A percentile compares a stretch with the other conserved stretches of the same genome.
These are phyloP conservation scores for Saccostrea cuccullata DNA, from an alignment of 1,140 invertebrate genomes.

Conservation along the genomic window DNA sequence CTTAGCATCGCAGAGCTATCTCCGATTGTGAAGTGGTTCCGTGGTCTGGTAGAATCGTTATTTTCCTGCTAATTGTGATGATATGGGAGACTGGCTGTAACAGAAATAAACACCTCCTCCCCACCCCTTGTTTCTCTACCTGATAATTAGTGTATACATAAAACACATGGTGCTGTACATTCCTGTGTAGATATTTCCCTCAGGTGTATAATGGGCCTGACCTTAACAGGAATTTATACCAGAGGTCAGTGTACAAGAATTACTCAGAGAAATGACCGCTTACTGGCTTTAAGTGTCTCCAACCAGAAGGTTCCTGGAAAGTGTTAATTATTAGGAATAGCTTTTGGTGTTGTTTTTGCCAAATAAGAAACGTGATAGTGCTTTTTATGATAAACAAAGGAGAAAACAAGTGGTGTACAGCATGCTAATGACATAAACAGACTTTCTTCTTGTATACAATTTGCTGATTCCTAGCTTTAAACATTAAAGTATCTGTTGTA, in stretches of 20 bases:
- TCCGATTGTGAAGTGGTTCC: neutral
- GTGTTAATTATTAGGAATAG: neutral
- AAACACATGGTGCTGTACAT: neutral
- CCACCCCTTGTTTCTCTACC: neutral
- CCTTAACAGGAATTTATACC: neutral
- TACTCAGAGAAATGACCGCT: too few relatives aligned
- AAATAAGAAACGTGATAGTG: neutral
- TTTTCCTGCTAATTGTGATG: constrained; percentile 14
- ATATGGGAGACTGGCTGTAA: neutral
- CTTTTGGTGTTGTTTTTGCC: neutral
- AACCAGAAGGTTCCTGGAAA: neutral
- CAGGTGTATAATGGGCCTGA: neutral
- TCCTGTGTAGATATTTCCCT: neutral
- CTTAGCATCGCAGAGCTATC: neutral
- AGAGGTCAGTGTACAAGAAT: neutral
- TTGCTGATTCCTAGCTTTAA: too few relatives aligned
- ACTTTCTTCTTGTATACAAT: too few relatives aligned
- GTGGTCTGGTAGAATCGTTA: neutral
- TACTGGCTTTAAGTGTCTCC: too few relatives aligned
- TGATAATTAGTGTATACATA: constrained; percentile 8
- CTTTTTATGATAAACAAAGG: too few relatives aligned
- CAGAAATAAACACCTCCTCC: neutral
- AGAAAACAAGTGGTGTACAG: too few relatives aligned
- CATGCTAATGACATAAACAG: too few relatives aligned
- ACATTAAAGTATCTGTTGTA: too few relatives aligned